Percentiles rank a stretch among this genome's conserved stretches.
phyloP scores from a whole-genome alignment of 37 sponge, comb jelly and placozoan species.

The Bolinopsis microptera region DNA sequence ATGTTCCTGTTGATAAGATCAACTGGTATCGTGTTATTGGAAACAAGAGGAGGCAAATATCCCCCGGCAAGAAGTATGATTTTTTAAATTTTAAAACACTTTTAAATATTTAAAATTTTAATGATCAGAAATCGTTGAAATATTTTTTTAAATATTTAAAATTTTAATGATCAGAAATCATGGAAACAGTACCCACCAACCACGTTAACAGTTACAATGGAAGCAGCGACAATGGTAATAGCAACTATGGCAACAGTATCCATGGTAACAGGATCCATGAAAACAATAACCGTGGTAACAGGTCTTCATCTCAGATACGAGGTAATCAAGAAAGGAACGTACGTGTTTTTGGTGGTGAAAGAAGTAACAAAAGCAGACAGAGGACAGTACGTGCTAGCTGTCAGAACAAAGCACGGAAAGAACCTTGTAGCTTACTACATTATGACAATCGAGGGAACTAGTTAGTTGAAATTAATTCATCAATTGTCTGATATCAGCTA shows the following conservation, averaged over 20 bases:
- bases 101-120: too few relatives aligned
- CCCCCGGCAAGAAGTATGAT: slow-evolving; percentile 11
- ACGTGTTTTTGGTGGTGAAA: not conserved
- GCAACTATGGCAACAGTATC: not conserved
- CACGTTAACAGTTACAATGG: not conserved
- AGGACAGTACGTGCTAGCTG: slow-evolving; percentile 27
- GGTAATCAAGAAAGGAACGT: not conserved
- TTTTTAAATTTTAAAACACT: not conserved
- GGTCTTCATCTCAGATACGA: slow-evolving; percentile 17
- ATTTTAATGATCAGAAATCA: too few relatives aligned
- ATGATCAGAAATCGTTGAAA: too few relatives aligned
- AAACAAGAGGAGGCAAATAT: not conserved
- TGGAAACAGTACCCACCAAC: too few relatives aligned
- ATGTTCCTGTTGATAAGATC: not conserved
- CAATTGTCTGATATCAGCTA: not conserved
- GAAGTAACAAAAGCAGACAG: not conserved
- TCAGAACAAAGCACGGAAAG: not conserved
- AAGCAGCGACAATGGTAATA: not conserved
- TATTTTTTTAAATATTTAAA: too few relatives aligned
- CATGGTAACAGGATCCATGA: not conserved
- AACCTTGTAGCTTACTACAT: slow-evolving; percentile 38
- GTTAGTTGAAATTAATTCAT: not conserved
- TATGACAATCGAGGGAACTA: not conserved
- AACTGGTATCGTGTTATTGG: slow-evolving; percentile 45
- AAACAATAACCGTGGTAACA: not conserved